Evolutionary conservation across 2,888 invertebrate species (phyloP), one percentile per base, ranked within the genome.

Genomic region (Stegophylla sp.): DNA sequence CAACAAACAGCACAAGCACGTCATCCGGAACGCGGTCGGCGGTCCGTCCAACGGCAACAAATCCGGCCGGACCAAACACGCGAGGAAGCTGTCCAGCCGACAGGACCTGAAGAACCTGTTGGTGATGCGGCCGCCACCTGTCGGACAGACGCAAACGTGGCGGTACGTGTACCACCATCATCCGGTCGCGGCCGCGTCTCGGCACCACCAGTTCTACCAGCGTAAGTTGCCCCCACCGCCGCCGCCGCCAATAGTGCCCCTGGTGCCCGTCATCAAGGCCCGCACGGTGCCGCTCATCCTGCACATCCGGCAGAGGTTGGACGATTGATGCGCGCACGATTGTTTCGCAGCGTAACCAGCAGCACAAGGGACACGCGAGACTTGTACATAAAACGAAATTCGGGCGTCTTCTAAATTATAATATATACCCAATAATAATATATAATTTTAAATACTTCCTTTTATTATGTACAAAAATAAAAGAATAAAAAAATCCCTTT

Each of bases 131-230:
- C 83, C 83, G n/a, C 83, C 83, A 15, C 64, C 83, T 0, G n/a
- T 82, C 15, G 83, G 82, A 13, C 83, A 83, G 63, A 41, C 72
- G 61, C 75, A 82, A 43, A 83, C 83, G 15, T 83, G 83, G 83
- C 67, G 72, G 15, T 69, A 73, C 67, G 74, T 74, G 67, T 82
- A 71, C 72, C 77, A 28, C 34, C 34, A 34, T 34, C 34, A 34
- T 15, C 34, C 59, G 26, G 28, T 53, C 2, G 0, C n/a, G 20
- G 17, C 26, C 28, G 23, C 34, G 4, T 5, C 45, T 28, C n/a
- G 67, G 0, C 59, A 59, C 9, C 66, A 66, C 20, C 77, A 69
- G 34, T 77, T 45, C 20, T 69, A 59, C 28, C 53, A 77, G 56
- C 45, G 20, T n/a, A 67, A 66, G 12, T 56, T 17, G 28, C 26